A percentile compares a stretch with the other conserved stretches of the same genome.
phyloP scores from a whole-genome alignment of 1,140 invertebrate species.

The Drosophila subpulchrella region DNA sequence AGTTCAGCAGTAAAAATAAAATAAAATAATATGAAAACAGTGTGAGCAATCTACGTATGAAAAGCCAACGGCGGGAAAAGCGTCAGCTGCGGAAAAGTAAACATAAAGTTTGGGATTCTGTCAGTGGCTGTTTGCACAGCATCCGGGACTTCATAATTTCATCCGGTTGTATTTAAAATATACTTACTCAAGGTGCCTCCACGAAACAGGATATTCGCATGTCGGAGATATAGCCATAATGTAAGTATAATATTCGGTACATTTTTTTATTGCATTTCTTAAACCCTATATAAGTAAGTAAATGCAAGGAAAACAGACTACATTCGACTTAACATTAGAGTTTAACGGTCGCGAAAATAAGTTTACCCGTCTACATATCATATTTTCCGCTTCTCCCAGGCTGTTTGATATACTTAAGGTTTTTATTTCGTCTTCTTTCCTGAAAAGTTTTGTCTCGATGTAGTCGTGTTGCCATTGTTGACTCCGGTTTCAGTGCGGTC shows the following conservation, averaged over 20 bases:
- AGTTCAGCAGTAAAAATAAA: slow-evolving; percentile 37
- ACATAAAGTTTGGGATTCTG: slow-evolving; percentile 61
- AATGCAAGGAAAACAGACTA: neutral
- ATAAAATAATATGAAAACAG: slow-evolving; percentile 42
- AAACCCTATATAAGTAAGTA: neutral
- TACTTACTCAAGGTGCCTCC: slow-evolving; percentile 44
- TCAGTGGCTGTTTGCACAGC: slow-evolving; percentile 44
- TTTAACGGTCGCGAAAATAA: slow-evolving; percentile 4
- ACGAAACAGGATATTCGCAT: slow-evolving; percentile 30
- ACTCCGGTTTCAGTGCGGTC: slow-evolving; percentile 51
- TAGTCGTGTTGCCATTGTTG: slow-evolving; percentile 53
- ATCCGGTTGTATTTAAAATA: slow-evolving; percentile 72
- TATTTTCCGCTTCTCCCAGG: slow-evolving; percentile 27
- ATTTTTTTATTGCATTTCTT: slow-evolving; percentile 30
- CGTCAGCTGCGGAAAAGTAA: slow-evolving; percentile 75
- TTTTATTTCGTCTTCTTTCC: slow-evolving; percentile 72
- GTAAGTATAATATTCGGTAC: slow-evolving; percentile 45
- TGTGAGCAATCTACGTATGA: slow-evolving; percentile 64
- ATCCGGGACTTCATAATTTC: slow-evolving; percentile 74
- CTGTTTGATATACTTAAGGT: slow-evolving; percentile 65
- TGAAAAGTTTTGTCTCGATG: slow-evolving; percentile 58
- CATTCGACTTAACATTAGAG: neutral
- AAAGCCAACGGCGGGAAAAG: slow-evolving; percentile 49
- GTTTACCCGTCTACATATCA: slow-evolving; percentile 46
- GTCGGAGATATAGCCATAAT: slow-evolving; percentile 49